A percentile compares a stretch with the other conserved stretches of the same genome.
These are phyloP conservation scores for Atrina japonica DNA, from an alignment of 2,888 invertebrate species.

Conservation along the genomic window DNA sequence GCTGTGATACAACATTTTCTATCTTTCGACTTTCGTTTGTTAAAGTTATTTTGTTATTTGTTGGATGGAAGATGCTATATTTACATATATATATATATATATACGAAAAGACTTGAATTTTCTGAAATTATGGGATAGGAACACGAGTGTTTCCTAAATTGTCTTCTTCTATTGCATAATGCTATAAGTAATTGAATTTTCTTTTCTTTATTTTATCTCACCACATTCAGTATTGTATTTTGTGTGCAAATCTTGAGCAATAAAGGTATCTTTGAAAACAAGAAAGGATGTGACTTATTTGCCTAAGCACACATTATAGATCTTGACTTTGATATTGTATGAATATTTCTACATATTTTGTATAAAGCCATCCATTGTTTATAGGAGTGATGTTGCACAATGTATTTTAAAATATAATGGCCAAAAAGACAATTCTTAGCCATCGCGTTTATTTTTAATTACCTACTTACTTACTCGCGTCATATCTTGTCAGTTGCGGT, in stretches of 20 bases:
- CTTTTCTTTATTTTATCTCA: constrained; percentile 12
- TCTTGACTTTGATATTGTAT: too few species aligned
- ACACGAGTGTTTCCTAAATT: background rate
- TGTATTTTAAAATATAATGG: too few species aligned
- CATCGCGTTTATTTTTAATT: too few species aligned
- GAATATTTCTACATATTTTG: too few species aligned
- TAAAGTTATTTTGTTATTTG: constrained; percentile 17
- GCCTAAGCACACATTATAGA: background rate
- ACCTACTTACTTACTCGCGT: too few species aligned
- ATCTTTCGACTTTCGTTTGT: constrained; percentile 18
- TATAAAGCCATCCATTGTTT: too few species aligned
- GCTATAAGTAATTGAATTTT: constrained; percentile 16
- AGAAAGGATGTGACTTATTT: background rate
- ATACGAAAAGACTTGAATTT: background rate
- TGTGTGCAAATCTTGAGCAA: constrained; percentile 23
- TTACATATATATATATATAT: background rate
- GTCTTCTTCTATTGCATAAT: constrained; percentile 11
- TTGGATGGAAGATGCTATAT: constrained; percentile 15
- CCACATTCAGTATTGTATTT: constrained; percentile 32
- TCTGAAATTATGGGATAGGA: background rate
- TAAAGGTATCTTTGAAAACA: constrained; percentile 1
- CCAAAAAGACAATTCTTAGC: too few species aligned
- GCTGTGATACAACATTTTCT: constrained; percentile 23
- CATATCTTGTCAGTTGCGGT: too few species aligned
- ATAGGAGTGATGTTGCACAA: too few species aligned